Evolutionary conservation across 2,113 vertebrate species (phyloP).

Genomic region (Tenrec ecaudatus): DNA sequence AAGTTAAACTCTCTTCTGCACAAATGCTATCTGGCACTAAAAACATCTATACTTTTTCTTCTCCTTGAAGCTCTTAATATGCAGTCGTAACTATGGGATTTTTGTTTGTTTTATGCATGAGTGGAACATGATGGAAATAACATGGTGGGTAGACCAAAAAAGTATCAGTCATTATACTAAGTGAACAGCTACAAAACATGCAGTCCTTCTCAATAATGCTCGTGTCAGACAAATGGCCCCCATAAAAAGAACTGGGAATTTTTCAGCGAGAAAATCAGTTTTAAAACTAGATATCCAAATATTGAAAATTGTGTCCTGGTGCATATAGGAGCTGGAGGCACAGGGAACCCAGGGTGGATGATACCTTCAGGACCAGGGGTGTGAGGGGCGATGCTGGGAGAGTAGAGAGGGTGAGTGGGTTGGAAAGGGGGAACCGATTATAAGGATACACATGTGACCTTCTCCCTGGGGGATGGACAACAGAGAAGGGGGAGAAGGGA

Average conservation of each 20-base stretch:
- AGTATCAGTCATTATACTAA: neutral
- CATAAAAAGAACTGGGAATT: neutral
- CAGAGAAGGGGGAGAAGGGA: too few species aligned
- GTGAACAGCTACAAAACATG: too few species aligned
- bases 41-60: neutral
- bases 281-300: neutral
- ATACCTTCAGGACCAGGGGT: too few species aligned
- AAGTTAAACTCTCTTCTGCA: slow-evolving; percentile 57
- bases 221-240: neutral
- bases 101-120: neutral
- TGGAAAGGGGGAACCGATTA: too few species aligned
- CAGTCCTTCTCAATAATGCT: neutral
- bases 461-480: too few species aligned
- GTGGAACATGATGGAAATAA: neutral
- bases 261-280: slow-evolving; percentile 19
- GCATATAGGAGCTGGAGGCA: too few species aligned
- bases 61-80: neutral
- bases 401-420: too few species aligned
- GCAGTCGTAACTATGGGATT: neutral
- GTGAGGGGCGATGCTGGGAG: too few species aligned
- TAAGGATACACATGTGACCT: too few species aligned
- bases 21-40: neutral
- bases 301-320: too few species aligned
- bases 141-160: neutral
- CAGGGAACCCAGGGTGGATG: too few species aligned